Base-by-base conservation (phyloP, 2,113 vertebrate genomes). In the Saimiri boliviensis region DNA sequence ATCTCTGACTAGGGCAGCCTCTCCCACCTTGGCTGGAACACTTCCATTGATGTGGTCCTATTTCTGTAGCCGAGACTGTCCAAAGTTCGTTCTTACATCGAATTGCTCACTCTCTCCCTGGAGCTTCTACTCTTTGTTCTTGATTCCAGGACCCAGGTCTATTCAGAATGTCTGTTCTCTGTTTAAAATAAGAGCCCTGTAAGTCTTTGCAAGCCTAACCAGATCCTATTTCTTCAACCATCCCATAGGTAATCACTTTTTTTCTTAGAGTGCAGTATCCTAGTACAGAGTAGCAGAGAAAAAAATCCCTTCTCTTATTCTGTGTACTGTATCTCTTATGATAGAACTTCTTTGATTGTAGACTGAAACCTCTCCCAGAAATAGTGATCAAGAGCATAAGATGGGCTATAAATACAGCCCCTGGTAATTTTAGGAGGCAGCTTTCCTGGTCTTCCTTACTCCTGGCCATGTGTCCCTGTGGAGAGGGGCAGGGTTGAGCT, bases 11-110 rank as follows among this genome's bases (percentile, higher is more conserved):
- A 13, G 60, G 30, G 19, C 17, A 37, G 58, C 27, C 13, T 45
- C 32, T 45, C 21, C 45, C 11, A 6, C 0, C 5, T 13, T 6
- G 2, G 12, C 21, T 8, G 4, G 8, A 35, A 2, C 7, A 5
- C 40, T n/a, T 49, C 47, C 9, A 6, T 3, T n/a, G 54, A 27
- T 3, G 27, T 14, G 17, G 42, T 19, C 27, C 30, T 21, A n/a
- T 27, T 27, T n/a, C 80, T 42, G 17, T 17, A 32, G 70, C 58
- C 0, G 19, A 42, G 4, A 10, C 5, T 5, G 17, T 71, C 54
- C 30, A 11, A 23, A 37, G 17, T 66, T 87, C 84, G 52, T 52
- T 52, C 10, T 30, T 70, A 20, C 25, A 8, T 12, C 30, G 9
- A 73, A 20, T n/a, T 30, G n/a, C 35, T 19, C 6, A 8, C 52